Conservation (phyloP, 2,888 invertebrate species). For the Tillus elongatus region DNA sequence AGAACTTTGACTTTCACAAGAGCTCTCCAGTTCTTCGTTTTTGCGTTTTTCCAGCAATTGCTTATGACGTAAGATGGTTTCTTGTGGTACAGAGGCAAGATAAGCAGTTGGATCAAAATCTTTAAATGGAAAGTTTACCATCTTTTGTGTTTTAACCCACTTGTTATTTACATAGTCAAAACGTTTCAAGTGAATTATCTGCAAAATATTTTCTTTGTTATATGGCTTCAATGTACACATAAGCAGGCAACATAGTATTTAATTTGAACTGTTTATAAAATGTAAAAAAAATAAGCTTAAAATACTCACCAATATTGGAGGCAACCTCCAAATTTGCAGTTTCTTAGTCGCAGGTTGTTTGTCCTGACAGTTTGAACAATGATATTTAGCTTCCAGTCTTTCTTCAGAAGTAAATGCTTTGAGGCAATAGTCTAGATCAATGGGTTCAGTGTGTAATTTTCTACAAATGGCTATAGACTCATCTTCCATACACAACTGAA, state of each 20-base stretch:
- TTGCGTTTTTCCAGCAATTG: constrained; percentile 46
- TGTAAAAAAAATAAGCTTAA: background rate
- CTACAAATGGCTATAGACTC: constrained; percentile 60
- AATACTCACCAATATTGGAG: constrained; percentile 68
- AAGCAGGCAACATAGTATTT: too few relatives aligned
- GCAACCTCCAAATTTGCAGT: constrained; percentile 83
- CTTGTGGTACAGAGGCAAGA: constrained; percentile 71
- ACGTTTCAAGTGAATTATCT: constrained; percentile 88
- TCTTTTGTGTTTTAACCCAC: constrained; percentile 92
- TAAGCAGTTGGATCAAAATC: constrained; percentile 82
- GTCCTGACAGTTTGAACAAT: constrained; percentile 74
- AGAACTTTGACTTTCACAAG: constrained; percentile 19
- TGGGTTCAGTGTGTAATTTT: constrained; percentile 69
- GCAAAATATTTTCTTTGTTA: too few relatives aligned
- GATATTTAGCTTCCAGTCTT: constrained; percentile 75
- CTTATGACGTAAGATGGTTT: constrained; percentile 59
- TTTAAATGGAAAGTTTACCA: constrained; percentile 79
- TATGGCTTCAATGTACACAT: background rate
- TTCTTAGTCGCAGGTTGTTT: constrained; percentile 83
- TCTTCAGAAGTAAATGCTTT: constrained; percentile 84
- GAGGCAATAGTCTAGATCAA: constrained; percentile 76
- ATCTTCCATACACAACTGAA: constrained; percentile 68
- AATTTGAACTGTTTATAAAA: too few relatives aligned
- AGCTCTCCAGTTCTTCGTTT: constrained; percentile 24
- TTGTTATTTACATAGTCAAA: constrained; percentile 85